These are phyloP conservation scores for Netelia fuscicornis DNA, from an alignment of 2,888 invertebrate species.

Conservation along the genomic window DNA sequence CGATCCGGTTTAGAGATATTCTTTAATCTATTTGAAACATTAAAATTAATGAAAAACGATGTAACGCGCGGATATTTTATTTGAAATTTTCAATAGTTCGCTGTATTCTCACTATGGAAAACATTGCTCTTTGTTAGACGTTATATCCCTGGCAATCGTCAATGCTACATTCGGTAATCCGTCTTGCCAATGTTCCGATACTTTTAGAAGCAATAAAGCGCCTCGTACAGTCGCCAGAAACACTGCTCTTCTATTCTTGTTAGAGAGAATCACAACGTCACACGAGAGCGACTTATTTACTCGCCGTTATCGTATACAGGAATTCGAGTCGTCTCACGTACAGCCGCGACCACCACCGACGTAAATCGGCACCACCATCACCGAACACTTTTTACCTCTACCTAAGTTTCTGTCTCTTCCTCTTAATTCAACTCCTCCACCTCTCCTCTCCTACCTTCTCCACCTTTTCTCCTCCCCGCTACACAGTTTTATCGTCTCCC, in stretches of 20 bases:
- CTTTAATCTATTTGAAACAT: too few species aligned
- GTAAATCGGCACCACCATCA: slow-evolving; percentile 14
- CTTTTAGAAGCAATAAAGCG: not conserved
- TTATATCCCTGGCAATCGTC: not conserved
- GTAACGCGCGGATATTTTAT: too few species aligned
- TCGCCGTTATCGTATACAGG: slow-evolving; percentile 32
- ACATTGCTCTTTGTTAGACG: not conserved
- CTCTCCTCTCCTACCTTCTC: not conserved
- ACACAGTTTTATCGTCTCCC: not conserved
- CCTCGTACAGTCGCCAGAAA: not conserved
- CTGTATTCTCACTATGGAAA: not conserved
- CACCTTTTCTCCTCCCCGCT: not conserved
- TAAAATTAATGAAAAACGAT: too few species aligned
- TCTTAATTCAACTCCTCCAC: not conserved
- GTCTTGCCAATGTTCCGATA: not conserved
- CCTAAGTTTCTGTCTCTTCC: slow-evolving; percentile 4
- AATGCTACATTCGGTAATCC: not conserved
- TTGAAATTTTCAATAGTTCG: too few species aligned
- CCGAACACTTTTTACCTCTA: slow-evolving; percentile 10
- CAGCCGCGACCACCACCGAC: slow-evolving; percentile 54
- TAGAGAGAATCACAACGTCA: slow-evolving; percentile 38
- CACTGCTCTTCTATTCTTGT: not conserved
- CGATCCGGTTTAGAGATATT: too few species aligned
- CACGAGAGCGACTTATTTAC: slow-evolving; percentile 54
- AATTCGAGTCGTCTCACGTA: slow-evolving; percentile 65